These are phyloP conservation scores for Rhynchomys soricoides DNA, from an alignment of 2,113 vertebrate species.

Conservation along the genomic window DNA sequence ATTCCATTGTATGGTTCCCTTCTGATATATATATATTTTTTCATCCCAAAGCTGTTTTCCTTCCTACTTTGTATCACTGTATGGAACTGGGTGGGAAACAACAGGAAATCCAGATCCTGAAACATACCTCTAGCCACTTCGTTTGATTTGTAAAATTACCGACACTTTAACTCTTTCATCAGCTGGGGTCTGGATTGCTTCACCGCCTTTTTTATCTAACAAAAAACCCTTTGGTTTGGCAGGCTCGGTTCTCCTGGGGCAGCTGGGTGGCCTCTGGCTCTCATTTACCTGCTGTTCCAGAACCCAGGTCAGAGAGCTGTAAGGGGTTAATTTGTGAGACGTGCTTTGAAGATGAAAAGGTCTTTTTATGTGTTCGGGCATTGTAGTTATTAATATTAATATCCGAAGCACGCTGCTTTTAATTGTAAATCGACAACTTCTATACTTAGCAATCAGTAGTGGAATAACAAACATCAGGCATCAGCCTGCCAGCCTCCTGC, in stretches of 20 bases:
- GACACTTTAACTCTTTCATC: constrained; percentile 32
- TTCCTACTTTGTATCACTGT: neutral
- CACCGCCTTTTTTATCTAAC: constrained; percentile 15
- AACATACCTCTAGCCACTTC: neutral
- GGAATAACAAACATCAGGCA: constrained; percentile 67
- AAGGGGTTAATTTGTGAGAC: constrained; percentile 66
- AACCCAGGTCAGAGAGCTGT: constrained; percentile 20
- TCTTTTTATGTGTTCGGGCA: constrained; percentile 76
- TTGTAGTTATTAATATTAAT: constrained; percentile 80
- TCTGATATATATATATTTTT: neutral
- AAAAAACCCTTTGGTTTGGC: neutral
- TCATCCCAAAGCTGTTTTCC: constrained; percentile 31
- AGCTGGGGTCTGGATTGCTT: neutral
- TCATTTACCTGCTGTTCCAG: constrained; percentile 56
- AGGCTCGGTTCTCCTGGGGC: accelerated
- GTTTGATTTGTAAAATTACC: constrained; percentile 9
- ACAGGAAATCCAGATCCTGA: constrained; percentile 35
- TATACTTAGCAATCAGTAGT: constrained; percentile 61
- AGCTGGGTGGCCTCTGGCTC: neutral
- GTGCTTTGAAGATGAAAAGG: constrained; percentile 82
- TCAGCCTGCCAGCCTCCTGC: neutral
- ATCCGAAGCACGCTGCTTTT: constrained; percentile 75
- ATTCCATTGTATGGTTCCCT: neutral
- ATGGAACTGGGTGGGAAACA: constrained; percentile 17
- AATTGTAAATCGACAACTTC: constrained; percentile 69